Evolutionary conservation across 2,797 vertebrate genomes (phyloP), one percentile per base, ranked within the genome.

Genomic region (Leptodactylus fallax): DNA sequence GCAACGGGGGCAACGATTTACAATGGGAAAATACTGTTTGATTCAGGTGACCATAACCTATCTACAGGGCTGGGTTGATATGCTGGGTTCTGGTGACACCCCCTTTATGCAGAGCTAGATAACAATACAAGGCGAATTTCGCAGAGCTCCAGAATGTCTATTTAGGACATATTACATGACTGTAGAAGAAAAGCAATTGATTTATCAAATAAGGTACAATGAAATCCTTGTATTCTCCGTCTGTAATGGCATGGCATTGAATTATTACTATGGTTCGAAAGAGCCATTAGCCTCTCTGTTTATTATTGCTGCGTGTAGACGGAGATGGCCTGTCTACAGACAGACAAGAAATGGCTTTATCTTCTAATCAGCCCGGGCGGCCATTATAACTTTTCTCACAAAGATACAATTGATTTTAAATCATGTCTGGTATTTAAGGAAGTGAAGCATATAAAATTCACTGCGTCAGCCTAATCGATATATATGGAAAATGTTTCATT

Each of bases 341-440:
- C 47, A 45, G 71, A 60, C 27, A 36, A 60, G 53, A 47, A 47
- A 72, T 21, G 21, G 5, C 21, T 55, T 80, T 53, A 72, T 60
- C 25, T 60, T 49, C 74, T 87, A 84, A 78, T 85, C 77, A 71
- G 27, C 63, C 13, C 56, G 36, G 21, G 27, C 76, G n/a, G 65
- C 13, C 21, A 67, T 63, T 85, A n/a, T 49, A 56, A 85, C 11
- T 85, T 85, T 77, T 60, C 10, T 78, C 49, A 82, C 27, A 78
- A 86, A 77, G 53, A 60, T 49, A 45, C 77, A 69, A 89, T 77
- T 82, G 79, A 89, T 89, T 89, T 86, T 49, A 69, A 85, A 61
- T 85, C 45, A 81, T 78, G 23, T 67, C 56, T 85, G 51, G 67
- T 56, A 82, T 77, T 82, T 78, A 86, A 71, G 27, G 36, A 76